Base-by-base conservation (phyloP, 2,113 vertebrate species). In the Cichladusa arquata region DNA sequence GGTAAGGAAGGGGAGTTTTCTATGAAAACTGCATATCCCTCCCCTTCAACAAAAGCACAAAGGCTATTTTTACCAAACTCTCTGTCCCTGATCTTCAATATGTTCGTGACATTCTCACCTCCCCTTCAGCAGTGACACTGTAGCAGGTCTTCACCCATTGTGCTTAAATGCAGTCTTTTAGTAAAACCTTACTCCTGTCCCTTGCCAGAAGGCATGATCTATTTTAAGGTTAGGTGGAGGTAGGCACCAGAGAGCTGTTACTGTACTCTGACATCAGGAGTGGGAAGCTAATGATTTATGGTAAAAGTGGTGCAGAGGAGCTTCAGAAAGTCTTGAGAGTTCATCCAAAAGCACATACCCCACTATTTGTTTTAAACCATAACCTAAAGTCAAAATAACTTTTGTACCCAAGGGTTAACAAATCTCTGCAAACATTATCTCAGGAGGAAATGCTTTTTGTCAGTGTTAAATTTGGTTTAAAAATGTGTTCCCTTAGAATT, bases 221-320 rank as follows among this genome's bases (percentile, higher is more conserved):
- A 97, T 97, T 97, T 97, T 95, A 82, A 92, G 93, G 45, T 79
- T 85, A 93, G 73, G 73, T 95, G 89, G 94, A 95, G 91, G 91
- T 87, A 92, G 81, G 86, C 61, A 81, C 69, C 47, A 89, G 45
- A 44, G 81, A 96, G 36, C 57, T 96, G 91, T 92, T 95, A 57
- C 50, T 81, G 91, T 93, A 79, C 40, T 74, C 91, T 95, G 91
- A 95, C 84, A 95, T 88, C 91, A 95, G 91, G 91, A 97, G 95
- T 95, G 94, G 95, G 92, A 97, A 96, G 95, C n/a, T 95, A 97
- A 95, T 89, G 91, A 95, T 92, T 74, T 95, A 61, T 89, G 91
- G 31, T 65, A 79, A 94, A 94, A 88, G 38, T 67, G 31, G 53
- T 89, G 36, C 61, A 85, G n/a, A 53, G 18, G 23, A 96, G 14